phyloP scores from a whole-genome alignment of 2,888 invertebrate species.

The Amphiduros pacificus region DNA sequence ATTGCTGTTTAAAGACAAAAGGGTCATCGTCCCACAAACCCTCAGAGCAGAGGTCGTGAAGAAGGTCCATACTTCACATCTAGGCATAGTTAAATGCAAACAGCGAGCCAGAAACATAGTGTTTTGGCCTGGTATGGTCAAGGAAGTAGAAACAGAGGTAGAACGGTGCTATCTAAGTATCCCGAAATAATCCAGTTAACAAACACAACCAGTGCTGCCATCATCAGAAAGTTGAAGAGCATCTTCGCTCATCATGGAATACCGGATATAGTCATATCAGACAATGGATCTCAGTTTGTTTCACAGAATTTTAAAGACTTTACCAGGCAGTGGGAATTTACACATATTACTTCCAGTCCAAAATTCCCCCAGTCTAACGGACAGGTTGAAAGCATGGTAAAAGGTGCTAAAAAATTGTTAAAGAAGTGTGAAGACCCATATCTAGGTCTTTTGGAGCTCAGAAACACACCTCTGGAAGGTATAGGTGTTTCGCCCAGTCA shows the following conservation, averaged over 20 bases:
- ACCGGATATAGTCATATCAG: slow-evolving; percentile 23
- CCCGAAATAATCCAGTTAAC: slow-evolving; percentile 11
- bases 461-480: too few species aligned
- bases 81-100: slow-evolving; percentile 20
- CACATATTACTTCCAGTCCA: slow-evolving; percentile 25
- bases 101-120: slow-evolving; percentile 21
- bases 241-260: slow-evolving; percentile 30
- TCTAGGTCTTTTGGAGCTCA: too few species aligned
- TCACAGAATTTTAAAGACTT: slow-evolving; percentile 26
- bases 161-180: slow-evolving; percentile 2
- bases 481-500: too few species aligned
- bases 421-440: too few species aligned
- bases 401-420: slow-evolving; percentile 21
- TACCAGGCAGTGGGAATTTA: slow-evolving; percentile 7
- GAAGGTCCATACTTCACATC: slow-evolving; percentile 17
- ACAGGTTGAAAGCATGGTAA: slow-evolving; percentile 28
- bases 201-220: slow-evolving; percentile 1
- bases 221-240: slow-evolving; percentile 18
- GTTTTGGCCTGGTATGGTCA: slow-evolving; percentile 28
- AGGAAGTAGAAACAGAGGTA: slow-evolving; percentile 20
- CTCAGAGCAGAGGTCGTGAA: slow-evolving; percentile 10
- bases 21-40: slow-evolving; percentile 16
- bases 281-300: too few species aligned
- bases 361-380: slow-evolving; percentile 32
- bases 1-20: slow-evolving; percentile 15